Base-by-base conservation (phyloP, 2,797 vertebrate species). In the Manis crassicaudata region DNA sequence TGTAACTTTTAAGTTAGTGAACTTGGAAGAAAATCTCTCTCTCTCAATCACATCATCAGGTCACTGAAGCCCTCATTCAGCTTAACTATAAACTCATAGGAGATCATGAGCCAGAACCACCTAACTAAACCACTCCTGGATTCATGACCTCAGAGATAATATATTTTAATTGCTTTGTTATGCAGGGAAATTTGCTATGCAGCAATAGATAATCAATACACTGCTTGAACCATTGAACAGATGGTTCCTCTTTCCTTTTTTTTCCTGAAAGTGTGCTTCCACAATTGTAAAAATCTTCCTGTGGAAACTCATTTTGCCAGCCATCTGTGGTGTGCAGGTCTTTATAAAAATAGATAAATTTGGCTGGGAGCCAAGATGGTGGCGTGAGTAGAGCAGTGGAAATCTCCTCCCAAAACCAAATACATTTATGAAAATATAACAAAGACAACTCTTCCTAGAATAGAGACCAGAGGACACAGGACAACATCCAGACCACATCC, bases 281-380 rank as follows among this genome's bases (percentile, higher is more conserved):
- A 40, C 29, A 40, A 73, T 70, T 65, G 32, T 27, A 46, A 76
- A 92, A 29, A 1, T 43, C 40, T 90, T 92, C 23, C 46, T 72
- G 37, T 63, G 88, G 72, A 94, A 94, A 80, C 25, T 27, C 17
- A 80, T 90, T 89, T 80, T 96, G 50, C 9, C 23, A 73, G 50
- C 35, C 46, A n/a, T n/a, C 23, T 88, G 63, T 35, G 75, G 37
- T 27, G 79, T 43, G 50, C 72, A 20, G 29, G 12, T 82, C 35
- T 91, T 95, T 50, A 80, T 80, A 43, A 88, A 81, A 94, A 84
- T 17, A 63, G 29, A 86, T 4, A 94, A 14, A 79, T 73, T 79
- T 35, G 35, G 35, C 35, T 35, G 35, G 35, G 35, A 35, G 35
- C 35, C 35, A 35, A 35, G 35, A 35, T 35, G 35, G 35, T 35